phyloP scores from a whole-genome alignment of 2,797 vertebrate species.

The Momotus momota region DNA sequence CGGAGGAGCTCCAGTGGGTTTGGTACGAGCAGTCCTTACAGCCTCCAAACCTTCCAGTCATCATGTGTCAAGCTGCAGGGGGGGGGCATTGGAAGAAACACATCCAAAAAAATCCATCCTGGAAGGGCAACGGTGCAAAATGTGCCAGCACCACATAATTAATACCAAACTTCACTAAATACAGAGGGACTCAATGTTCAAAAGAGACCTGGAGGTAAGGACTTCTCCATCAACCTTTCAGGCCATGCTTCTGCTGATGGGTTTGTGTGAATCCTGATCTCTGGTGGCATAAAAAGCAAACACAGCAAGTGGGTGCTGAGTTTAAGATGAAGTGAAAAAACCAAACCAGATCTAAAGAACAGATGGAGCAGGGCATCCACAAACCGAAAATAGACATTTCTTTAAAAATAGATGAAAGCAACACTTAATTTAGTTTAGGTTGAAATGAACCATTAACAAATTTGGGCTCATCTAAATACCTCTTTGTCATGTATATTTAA shows the following conservation, averaged over 20 bases:
- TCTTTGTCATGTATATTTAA: not conserved
- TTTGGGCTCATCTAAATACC: not conserved
- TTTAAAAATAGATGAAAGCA: conserved; percentile 50
- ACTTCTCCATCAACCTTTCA: not conserved
- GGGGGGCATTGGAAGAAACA: not conserved
- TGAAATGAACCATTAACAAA: conserved; percentile 18
- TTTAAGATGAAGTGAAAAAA: not conserved
- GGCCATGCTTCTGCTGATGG: not conserved
- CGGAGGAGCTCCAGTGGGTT: not conserved
- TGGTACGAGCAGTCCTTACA: accelerated
- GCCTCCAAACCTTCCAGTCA: not conserved
- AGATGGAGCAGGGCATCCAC: not conserved
- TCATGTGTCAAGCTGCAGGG: not conserved
- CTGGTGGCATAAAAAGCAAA: not conserved
- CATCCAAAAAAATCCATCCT: not conserved
- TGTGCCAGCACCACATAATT: accelerated
- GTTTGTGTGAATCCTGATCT: not conserved
- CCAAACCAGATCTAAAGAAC: not conserved
- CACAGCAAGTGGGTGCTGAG: not conserved
- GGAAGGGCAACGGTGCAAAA: not conserved
- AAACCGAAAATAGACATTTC: not conserved
- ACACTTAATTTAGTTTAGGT: not conserved
- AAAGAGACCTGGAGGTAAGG: not conserved
- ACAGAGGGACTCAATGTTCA: not conserved
- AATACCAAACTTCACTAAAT: not conserved